Evolutionary conservation across 2,888 invertebrate species (phyloP).

Genomic region (Atethmia centrago): DNA sequence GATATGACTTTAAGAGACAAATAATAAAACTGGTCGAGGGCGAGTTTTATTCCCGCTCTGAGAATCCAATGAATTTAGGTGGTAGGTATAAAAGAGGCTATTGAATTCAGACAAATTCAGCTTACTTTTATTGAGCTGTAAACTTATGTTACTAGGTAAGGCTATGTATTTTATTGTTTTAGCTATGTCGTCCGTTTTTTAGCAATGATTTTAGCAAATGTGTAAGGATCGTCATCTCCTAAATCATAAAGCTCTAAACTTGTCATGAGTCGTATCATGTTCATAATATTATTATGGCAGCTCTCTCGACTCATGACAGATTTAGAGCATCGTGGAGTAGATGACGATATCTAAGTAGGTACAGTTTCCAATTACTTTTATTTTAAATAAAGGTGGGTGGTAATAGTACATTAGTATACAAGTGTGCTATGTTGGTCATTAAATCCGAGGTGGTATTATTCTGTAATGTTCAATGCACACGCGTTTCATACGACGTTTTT

Average conservation of each 20-base stretch:
- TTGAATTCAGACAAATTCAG: constrained; percentile 43
- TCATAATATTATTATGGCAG: too few species aligned
- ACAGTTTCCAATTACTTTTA: neutral
- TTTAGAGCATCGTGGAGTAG: too few species aligned
- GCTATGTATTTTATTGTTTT: constrained; percentile 23
- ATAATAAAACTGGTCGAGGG: constrained; percentile 48
- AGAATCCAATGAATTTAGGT: constrained; percentile 43
- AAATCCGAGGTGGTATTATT: too few species aligned
- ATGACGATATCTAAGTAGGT: too few species aligned
- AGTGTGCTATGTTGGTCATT: too few species aligned
- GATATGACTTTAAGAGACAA: constrained; percentile 38
- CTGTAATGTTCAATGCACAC: too few species aligned
- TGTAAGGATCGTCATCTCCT: too few species aligned
- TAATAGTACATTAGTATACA: too few species aligned
- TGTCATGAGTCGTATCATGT: too few species aligned
- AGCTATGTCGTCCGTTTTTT: neutral
- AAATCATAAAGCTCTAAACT: too few species aligned
- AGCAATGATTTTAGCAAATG: constrained; percentile 6
- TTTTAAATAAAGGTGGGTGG: neutral
- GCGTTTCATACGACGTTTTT: too few species aligned
- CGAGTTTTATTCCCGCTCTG: constrained; percentile 27
- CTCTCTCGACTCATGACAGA: too few species aligned
- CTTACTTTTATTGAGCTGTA: constrained; percentile 36
- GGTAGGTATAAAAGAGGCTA: constrained; percentile 27
- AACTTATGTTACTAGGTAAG: constrained; percentile 25